A percentile compares a stretch with the other conserved stretches of the same genome.
phyloP scores from a whole-genome alignment of 2,888 invertebrate species.

The Tortrix viridana region DNA sequence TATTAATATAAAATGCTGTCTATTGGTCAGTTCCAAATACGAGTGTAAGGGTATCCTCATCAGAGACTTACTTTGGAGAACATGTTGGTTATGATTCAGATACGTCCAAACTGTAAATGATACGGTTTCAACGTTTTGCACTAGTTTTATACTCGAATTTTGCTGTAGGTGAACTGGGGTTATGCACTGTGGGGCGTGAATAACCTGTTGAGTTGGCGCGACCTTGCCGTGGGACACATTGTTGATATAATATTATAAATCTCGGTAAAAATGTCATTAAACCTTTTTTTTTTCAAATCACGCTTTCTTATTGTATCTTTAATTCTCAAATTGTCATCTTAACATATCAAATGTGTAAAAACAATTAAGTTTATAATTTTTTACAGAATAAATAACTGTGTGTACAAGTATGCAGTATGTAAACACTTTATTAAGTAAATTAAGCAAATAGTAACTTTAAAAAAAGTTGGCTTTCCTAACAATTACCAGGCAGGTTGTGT shows the following conservation, averaged over 20 bases:
- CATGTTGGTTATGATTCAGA: constrained; percentile 28
- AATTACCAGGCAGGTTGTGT: too few species aligned
- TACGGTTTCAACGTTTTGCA: background rate
- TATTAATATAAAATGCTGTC: background rate
- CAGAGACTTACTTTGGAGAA: constrained; percentile 38
- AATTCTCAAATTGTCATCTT: too few species aligned
- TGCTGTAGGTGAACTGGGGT: constrained; percentile 1
- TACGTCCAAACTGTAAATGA: constrained; percentile 35
- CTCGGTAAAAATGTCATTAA: background rate
- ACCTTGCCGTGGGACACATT: constrained; percentile 20
- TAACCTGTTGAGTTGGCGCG: constrained; percentile 9
- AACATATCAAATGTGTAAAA: too few species aligned
- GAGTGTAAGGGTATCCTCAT: background rate
- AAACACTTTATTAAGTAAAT: too few species aligned
- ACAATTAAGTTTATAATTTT: too few species aligned
- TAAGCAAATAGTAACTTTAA: too few species aligned
- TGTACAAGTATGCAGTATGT: too few species aligned
- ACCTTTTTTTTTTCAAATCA: too few species aligned
- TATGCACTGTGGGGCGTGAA: constrained; percentile 1
- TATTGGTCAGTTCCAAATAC: background rate
- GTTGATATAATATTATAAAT: background rate
- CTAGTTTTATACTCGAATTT: constrained; percentile 11
- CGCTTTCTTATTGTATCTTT: too few species aligned
- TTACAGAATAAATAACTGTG: too few species aligned
- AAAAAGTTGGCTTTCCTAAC: too few species aligned